Conservation (phyloP, 2,888 invertebrate species). For the Drosophila kokeensis region DNA sequence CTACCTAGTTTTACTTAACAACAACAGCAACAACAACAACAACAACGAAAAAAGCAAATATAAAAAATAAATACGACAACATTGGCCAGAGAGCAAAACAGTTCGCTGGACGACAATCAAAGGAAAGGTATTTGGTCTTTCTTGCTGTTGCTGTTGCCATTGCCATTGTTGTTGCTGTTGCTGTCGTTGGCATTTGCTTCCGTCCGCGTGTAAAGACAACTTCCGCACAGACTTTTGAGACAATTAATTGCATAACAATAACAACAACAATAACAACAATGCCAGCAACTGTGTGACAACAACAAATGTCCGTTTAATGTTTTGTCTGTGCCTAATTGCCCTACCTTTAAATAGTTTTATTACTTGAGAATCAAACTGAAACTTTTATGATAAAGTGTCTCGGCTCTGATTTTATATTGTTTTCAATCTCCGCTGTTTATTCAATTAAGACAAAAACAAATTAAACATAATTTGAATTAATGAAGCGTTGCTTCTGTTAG, state of each 20-base stretch:
- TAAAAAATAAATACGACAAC: constrained; percentile 16
- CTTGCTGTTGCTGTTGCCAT: constrained; percentile 27
- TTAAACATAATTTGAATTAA: constrained; percentile 52
- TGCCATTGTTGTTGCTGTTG: constrained; percentile 9
- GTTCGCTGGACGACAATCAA: constrained; percentile 50
- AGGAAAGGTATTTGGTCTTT: constrained; percentile 57
- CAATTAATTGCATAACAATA: constrained; percentile 62
- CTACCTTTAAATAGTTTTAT: constrained; percentile 6
- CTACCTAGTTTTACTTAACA: constrained; percentile 1
- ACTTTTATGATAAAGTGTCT: constrained; percentile 3
- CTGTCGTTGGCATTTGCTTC: constrained; percentile 50
- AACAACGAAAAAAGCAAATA: constrained; percentile 31
- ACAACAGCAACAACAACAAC: constrained; percentile 54
- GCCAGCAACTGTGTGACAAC: constrained; percentile 7
- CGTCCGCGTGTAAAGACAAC: constrained; percentile 65
- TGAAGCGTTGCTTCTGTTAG: constrained; percentile 44
- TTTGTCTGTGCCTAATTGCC: constrained; percentile 1
- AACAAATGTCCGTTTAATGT: neutral
- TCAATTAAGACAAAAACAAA: constrained; percentile 1
- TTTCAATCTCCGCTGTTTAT: neutral
- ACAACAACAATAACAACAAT: constrained; percentile 11
- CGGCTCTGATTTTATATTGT: neutral
- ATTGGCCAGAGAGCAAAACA: constrained; percentile 31
- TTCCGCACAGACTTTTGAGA: constrained; percentile 69
- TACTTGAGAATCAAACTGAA: neutral